Percentiles rank a stretch among this genome's conserved stretches.
Evolutionary conservation across 2,797 vertebrate genomes (phyloP).

Genomic region (Sorex maritimensis): DNA sequence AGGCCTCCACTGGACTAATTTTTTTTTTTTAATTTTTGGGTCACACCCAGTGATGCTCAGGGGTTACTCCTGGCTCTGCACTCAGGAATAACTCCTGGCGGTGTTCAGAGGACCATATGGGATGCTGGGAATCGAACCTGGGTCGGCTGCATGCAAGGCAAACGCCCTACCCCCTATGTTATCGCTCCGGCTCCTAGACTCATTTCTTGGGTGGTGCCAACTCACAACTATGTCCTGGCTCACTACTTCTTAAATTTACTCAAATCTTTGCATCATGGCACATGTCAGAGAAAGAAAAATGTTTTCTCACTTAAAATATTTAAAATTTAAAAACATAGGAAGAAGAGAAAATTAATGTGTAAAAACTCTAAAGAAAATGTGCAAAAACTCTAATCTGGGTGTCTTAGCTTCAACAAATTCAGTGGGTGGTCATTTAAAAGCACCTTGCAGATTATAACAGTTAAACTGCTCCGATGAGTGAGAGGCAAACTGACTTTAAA

Average conservation of each 20-base stretch:
- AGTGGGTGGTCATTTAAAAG: conserved; percentile 71
- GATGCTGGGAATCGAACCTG: too few species aligned
- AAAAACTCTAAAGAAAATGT: conserved; percentile 76
- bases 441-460: conserved; percentile 73
- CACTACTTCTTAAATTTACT: conserved; percentile 73
- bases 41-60: too few species aligned
- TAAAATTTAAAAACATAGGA: conserved; percentile 79
- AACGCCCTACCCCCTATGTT: too few species aligned
- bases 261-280: conserved; percentile 73
- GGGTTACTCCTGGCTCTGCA: too few species aligned
- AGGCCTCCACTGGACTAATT: neutral
- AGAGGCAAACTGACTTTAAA: conserved; percentile 84
- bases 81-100: too few species aligned
- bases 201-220: neutral
- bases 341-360: conserved; percentile 71
- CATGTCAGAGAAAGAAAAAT: conserved; percentile 80
- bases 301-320: conserved; percentile 72
- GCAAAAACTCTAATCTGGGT: conserved; percentile 73
- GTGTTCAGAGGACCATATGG: too few species aligned
- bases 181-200: neutral
- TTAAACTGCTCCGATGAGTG: conserved; percentile 74
- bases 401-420: conserved; percentile 81
- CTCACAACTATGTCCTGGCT: neutral
- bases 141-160: too few species aligned
- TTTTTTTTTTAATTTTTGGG: neutral